Evolutionary conservation across 2,888 invertebrate species (phyloP), one percentile per base, ranked within the genome.

Genomic region (Linhomoeus sp.): DNA sequence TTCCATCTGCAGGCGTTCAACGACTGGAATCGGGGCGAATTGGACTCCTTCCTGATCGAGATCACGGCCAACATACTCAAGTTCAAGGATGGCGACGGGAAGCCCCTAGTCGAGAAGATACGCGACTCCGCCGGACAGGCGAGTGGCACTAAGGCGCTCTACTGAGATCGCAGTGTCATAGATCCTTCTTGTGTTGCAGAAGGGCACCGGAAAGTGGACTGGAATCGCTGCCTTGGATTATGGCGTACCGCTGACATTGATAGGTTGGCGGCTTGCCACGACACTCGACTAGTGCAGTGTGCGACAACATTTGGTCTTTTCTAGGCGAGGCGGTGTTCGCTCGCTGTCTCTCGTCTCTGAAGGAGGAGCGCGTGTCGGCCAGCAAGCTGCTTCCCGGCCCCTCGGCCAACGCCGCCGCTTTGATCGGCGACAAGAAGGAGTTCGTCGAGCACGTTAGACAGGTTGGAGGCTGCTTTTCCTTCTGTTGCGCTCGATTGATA

Each of bases 201-300:
- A 97, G 68, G 97, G 97, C 45, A 97, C 97, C 0, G 97, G 97
- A 47, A 97, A 97, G 67, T 99, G 97, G 97, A 99, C 97, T 0
- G 92, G 87, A 0, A 85, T 94, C 56, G 77, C 88, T 2, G 87
- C 92, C 0, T 70, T 97, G 24, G 88, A 97, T 60, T 88, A 85
- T 60, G 94, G 92, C 12, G 78, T 87, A 17, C 97, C 97, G 0
- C 90, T 97, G 17, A 97, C 97, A 41, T 77, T 97, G 50, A 99
- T 97, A 52, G 94, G 72, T 69, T 12, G 17, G 17, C 37, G 19
- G 37, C 5, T 29, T 29, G 29, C 29, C 7, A 29, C 29, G 7
- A 29, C 12, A 29, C 5, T 29, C 17, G 19, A n/a, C 17, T n/a
- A n/a, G 41, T 14, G 7, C 7, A 12, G 12, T 15, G 26, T 26